Percentiles rank a stretch among this genome's conserved stretches.
phyloP scores from a whole-genome alignment of 2,113 vertebrate species.

The Callipepla californica region DNA sequence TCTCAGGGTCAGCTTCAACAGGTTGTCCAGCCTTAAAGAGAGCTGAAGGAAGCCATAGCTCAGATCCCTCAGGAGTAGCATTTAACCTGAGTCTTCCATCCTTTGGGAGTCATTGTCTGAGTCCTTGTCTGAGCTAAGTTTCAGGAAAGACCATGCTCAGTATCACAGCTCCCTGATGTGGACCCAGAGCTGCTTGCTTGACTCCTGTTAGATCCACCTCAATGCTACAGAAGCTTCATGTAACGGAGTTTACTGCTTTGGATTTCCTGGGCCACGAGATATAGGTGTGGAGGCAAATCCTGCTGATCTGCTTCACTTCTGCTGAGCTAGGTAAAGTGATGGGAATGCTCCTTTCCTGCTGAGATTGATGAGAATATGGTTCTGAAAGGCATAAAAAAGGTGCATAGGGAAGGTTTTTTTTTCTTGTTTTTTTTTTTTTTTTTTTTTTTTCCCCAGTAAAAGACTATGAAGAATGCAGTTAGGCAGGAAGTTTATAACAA shows the following conservation, averaged over 20 bases:
- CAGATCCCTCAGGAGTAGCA: neutral
- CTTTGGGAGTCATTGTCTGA: too few relatives aligned
- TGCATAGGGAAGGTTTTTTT: neutral
- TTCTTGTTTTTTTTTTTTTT: too few relatives aligned
- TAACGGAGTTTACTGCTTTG: neutral
- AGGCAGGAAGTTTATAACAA: neutral
- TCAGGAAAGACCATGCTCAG: fast-evolving
- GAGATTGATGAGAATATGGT: neutral
- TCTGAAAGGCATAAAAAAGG: neutral
- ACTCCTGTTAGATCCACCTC: neutral
- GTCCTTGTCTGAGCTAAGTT: fast-evolving
- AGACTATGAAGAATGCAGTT: neutral
- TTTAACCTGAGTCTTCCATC: neutral
- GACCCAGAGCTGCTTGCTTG: neutral
- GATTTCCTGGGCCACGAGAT: neutral
- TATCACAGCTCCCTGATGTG: neutral
- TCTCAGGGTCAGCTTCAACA: neutral
- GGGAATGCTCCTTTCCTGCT: neutral
- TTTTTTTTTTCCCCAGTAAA: too few relatives aligned
- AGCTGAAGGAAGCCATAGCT: neutral
- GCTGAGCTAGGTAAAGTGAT: neutral
- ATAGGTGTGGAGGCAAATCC: neutral
- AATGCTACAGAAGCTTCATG: neutral
- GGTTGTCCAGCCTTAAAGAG: neutral
- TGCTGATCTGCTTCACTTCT: neutral